phyloP scores from a whole-genome alignment of 2,888 invertebrate genomes.

The Cephus pygmeus region DNA sequence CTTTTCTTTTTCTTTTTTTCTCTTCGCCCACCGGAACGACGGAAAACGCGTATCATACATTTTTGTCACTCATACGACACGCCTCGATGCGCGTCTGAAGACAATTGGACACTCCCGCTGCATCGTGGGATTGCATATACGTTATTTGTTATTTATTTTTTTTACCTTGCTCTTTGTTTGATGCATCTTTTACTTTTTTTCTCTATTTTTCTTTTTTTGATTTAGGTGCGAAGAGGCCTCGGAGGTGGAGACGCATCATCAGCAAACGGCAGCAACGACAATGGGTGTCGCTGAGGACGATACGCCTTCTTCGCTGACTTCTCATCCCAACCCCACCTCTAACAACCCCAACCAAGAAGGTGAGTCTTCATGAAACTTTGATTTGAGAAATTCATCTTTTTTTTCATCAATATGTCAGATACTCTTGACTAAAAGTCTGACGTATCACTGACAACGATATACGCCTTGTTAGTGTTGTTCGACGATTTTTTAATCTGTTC shows the following conservation, averaged over 20 bases:
- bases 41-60: neutral
- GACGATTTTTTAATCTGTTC: too few species aligned
- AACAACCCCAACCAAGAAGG: constrained; percentile 60
- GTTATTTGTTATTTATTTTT: neutral
- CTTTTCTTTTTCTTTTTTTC: neutral
- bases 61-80: neutral
- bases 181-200: neutral
- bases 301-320: constrained; percentile 59
- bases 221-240: constrained; percentile 61
- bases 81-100: too few species aligned
- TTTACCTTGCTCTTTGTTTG: neutral
- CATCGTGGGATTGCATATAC: neutral
- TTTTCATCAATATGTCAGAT: too few species aligned
- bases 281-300: constrained; percentile 64
- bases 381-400: neutral
- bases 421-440: too few species aligned
- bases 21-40: neutral
- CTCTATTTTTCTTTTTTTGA: neutral
- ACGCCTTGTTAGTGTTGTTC: too few species aligned
- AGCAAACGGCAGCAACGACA: constrained; percentile 57
- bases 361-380: constrained; percentile 26
- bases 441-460: too few species aligned
- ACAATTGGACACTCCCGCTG: neutral
- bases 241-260: constrained; percentile 62
- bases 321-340: constrained; percentile 55